phyloP scores from a whole-genome alignment of 2,888 invertebrate genomes.

The Ormyrus thymus region DNA sequence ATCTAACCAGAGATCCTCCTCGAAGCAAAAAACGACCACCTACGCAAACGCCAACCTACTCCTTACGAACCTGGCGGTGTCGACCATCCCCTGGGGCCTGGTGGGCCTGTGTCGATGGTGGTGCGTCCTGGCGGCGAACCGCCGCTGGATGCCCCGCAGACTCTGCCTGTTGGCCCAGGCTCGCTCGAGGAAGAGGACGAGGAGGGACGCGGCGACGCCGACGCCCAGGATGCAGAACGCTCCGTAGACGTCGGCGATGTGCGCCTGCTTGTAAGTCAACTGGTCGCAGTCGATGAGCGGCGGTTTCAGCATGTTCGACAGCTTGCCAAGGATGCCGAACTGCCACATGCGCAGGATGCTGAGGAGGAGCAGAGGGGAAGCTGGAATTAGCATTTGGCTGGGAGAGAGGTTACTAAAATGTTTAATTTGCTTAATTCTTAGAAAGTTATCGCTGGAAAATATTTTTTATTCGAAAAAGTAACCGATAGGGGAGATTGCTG shows the following conservation, averaged over 20 bases:
- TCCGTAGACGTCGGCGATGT: constrained; percentile 79
- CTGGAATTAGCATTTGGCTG: no score
- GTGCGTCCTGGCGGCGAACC: neutral
- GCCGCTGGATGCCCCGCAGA: constrained; percentile 16
- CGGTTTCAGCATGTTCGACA: constrained; percentile 71
- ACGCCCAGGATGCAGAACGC: constrained; percentile 76
- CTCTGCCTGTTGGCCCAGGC: constrained; percentile 65
- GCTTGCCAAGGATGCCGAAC: constrained; percentile 69
- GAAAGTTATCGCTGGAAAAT: no score
- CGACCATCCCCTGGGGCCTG: neutral
- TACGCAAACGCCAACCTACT: no score
- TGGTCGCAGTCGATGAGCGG: constrained; percentile 78
- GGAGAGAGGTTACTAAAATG: no score
- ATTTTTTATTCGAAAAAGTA: no score
- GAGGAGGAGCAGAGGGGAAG: neutral
- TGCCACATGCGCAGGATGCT: constrained; percentile 74
- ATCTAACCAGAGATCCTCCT: no score
- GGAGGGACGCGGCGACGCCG: constrained; percentile 73
- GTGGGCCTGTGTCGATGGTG: neutral
- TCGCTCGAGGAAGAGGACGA: constrained; percentile 67
- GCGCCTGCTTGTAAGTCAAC: constrained; percentile 73
- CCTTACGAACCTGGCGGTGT: constrained; percentile 19
- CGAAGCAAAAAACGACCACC: no score
- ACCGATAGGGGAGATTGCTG: no score
- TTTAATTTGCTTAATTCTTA: no score